A percentile compares a stretch with the other conserved stretches of the same genome.
These are phyloP conservation scores for Anastrepha obliqua DNA, from an alignment of 1,140 invertebrate genomes.

Conservation along the genomic window DNA sequence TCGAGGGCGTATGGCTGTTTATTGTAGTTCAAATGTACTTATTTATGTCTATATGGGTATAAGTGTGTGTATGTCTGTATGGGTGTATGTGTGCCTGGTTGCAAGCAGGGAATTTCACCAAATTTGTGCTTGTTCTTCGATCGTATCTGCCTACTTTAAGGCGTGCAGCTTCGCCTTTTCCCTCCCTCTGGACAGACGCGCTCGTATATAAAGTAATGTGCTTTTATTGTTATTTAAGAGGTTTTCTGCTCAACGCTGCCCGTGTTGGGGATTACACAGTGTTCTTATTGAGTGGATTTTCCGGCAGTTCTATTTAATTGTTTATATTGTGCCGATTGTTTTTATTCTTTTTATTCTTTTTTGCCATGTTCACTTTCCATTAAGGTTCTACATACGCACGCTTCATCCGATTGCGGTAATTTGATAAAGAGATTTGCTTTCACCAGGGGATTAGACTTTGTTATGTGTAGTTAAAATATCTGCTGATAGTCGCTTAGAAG, in stretches of 20 bases:
- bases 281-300: slow-evolving; percentile 52
- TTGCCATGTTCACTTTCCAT: not conserved
- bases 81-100: not conserved
- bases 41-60: not conserved
- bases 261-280: not conserved
- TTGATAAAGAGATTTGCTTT: slow-evolving; percentile 47
- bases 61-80: not conserved
- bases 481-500: not conserved
- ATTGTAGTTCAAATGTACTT: slow-evolving; percentile 20
- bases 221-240: slow-evolving; percentile 52
- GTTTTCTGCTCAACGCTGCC: slow-evolving; percentile 36
- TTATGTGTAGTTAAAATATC: not conserved
- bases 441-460: not conserved
- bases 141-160: slow-evolving; percentile 20
- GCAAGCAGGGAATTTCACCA: not conserved
- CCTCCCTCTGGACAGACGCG: not conserved
- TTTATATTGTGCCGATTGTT: slow-evolving; percentile 46
- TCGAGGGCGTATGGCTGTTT: slow-evolving; percentile 1
- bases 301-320: slow-evolving; percentile 51
- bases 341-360: not conserved
- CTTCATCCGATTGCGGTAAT: slow-evolving; percentile 13
- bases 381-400: not conserved
- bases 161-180: not conserved
- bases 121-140: not conserved
- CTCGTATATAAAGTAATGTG: slow-evolving; percentile 16